A percentile compares a stretch with the other conserved stretches of the same genome.
Conservation (phyloP, 2,888 invertebrate species). For the Masnerella sp. region DNA sequence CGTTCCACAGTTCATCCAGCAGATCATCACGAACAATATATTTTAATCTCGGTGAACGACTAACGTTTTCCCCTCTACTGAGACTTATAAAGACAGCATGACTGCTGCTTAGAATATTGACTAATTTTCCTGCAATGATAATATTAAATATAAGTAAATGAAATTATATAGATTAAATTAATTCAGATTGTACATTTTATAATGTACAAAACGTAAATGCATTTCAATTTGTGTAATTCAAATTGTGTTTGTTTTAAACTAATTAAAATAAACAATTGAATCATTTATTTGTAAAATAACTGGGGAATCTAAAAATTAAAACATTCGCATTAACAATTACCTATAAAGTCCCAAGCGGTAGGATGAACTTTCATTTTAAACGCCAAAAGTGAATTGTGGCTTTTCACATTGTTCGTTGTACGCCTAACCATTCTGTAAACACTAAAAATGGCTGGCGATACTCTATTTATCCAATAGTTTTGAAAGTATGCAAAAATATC, state of each 20-base stretch:
- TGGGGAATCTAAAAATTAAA: background rate
- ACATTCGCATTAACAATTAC: constrained; percentile 10
- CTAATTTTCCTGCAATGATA: background rate
- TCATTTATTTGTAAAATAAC: background rate
- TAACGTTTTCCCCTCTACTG: background rate
- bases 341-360: constrained; percentile 16
- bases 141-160: background rate
- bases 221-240: no score
- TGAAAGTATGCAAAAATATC: constrained; percentile 8
- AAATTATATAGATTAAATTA: background rate
- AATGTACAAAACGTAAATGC: no score
- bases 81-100: background rate
- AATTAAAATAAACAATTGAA: background rate
- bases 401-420: constrained; percentile 25
- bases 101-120: background rate
- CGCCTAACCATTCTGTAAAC: background rate
- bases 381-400: constrained; percentile 5
- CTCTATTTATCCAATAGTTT: constrained; percentile 8
- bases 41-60: background rate
- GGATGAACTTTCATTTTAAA: constrained; percentile 22
- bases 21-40: background rate
- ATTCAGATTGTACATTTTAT: no score
- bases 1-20: background rate
- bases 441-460: constrained; percentile 1
- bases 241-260: no score